phyloP scores from a whole-genome alignment of 2,797 vertebrate genomes.

The Neosalanx taihuensis region DNA sequence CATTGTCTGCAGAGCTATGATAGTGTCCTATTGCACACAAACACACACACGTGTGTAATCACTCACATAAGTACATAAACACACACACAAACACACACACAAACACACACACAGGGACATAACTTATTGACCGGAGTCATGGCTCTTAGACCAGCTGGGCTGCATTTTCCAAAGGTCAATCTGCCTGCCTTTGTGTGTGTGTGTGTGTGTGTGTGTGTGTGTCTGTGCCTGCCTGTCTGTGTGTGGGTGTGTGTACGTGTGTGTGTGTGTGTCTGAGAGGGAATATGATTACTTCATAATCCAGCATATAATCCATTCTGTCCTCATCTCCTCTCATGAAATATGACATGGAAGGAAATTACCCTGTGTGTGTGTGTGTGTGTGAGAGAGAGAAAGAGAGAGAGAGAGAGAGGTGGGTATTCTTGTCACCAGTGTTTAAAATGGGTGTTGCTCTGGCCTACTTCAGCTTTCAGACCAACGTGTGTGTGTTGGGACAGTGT shows the following conservation, averaged over 20 bases:
- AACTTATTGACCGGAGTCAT: slow-evolving; percentile 20
- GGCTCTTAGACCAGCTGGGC: background rate
- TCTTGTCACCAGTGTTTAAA: slow-evolving; percentile 47
- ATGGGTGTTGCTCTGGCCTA: slow-evolving; percentile 41
- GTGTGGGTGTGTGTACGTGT: slow-evolving; percentile 8
- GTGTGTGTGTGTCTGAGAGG: background rate
- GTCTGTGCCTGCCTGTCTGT: too few species aligned
- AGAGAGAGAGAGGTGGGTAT: slow-evolving; percentile 38
- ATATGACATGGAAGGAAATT: slow-evolving; percentile 5
- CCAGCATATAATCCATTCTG: background rate
- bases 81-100: slow-evolving; percentile 17
- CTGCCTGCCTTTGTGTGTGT: slow-evolving; percentile 7
- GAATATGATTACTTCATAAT: slow-evolving; percentile 8
- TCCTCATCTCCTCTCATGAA: slow-evolving; percentile 10
- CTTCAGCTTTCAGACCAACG: slow-evolving; percentile 19
- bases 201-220: slow-evolving; percentile 16
- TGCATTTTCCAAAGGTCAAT: too few species aligned
- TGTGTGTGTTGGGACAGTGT: too few species aligned
- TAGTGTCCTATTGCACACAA: slow-evolving; percentile 40
- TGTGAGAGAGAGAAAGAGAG: slow-evolving; percentile 27
- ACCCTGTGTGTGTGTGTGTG: slow-evolving; percentile 19
- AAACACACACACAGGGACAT: slow-evolving; percentile 26
- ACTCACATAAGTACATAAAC: slow-evolving; percentile 13
- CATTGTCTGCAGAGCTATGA: slow-evolving; percentile 24
- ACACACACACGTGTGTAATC: slow-evolving; percentile 4